Percentiles rank a stretch among this genome's conserved stretches.
These are phyloP conservation scores for Botia almorhae DNA, from an alignment of 2,797 vertebrate species.

Conservation along the genomic window DNA sequence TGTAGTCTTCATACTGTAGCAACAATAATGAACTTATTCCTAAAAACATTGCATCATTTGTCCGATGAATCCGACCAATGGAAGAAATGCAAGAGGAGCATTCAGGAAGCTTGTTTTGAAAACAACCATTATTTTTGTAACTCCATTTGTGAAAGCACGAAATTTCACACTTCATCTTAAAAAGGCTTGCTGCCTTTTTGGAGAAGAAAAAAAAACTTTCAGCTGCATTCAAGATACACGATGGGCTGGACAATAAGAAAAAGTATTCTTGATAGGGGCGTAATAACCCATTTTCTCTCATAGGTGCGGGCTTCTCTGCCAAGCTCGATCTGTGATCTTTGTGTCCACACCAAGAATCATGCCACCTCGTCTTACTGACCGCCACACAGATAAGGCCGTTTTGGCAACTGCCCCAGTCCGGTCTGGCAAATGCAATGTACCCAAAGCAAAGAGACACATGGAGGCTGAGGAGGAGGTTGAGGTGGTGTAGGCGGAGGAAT, in stretches of 20 bases:
- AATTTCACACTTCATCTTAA: neutral
- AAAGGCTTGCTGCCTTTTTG: conserved; percentile 8
- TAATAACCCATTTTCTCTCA: conserved; percentile 20
- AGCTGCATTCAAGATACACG: conserved; percentile 41
- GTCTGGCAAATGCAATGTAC: conserved; percentile 65
- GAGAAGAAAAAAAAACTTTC: neutral
- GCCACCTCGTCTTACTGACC: conserved; percentile 22
- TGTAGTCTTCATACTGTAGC: no score
- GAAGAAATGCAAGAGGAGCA: no score
- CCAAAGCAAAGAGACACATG: conserved; percentile 56
- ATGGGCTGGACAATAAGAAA: conserved; percentile 9
- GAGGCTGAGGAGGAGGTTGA: conserved; percentile 57
- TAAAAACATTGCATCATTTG: neutral
- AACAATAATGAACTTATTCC: no score
- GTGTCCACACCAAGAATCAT: conserved; percentile 26
- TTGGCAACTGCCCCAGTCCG: conserved; percentile 59
- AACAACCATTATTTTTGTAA: neutral
- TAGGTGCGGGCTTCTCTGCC: conserved; percentile 51
- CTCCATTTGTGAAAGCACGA: neutral
- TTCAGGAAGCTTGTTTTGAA: neutral
- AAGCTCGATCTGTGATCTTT: conserved; percentile 37
- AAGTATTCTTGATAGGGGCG: neutral
- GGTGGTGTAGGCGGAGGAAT: conserved; percentile 11
- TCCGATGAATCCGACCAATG: neutral
- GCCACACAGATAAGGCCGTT: conserved; percentile 62